Evolutionary conservation across 2,888 invertebrate genomes (phyloP), one percentile per base, ranked within the genome.

Genomic region (Lasioglossum marginatum): DNA sequence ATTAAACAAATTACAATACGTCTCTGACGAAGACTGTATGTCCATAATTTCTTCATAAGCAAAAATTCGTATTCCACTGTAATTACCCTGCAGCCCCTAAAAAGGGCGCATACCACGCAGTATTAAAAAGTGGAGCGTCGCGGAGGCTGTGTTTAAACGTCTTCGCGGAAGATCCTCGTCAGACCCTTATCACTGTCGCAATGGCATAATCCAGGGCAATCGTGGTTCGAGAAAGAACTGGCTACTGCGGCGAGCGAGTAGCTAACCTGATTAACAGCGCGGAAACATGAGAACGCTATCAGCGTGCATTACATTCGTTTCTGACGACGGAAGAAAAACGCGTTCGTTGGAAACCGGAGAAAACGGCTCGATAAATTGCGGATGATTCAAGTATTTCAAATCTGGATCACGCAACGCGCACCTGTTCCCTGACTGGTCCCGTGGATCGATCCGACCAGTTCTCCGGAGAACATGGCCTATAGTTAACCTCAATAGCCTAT

Each of bases 361-460:
- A 23, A 66, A 34, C 16, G 19, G 34, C n/a, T 52, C 52, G 34
- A 34, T 66, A 66, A 34, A 31, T 66, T 66, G 23, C 66, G 19
- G 66, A 19, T 19, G 31, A 34, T 66, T 23, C 66, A 34, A 23
- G 66, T 34, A 66, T 66, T 34, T 66, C 8, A n/a, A 66, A 34
- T 66, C 23, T 66, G 68, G 40, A 34, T 63, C 79, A 68, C 81
- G 77, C 43, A 12, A 66, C 45, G 43, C 43, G n/a, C 63, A 66
- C 63, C 63, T 81, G 83, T 85, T 63, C 31, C 77, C 75, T 48
- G 60, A 78, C 81, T 83, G 45, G 81, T 73, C 12, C 27, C 66
- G 63, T 16, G 79, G 79, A 89, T 81, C 75, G 87, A 89, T 89
- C 81, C 82, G 78, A 75, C 82, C 68, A 85, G 85, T 89, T 87